Conservation (phyloP, 2,113 vertebrate genomes). For the Astatoreochromis straeleni region DNA sequence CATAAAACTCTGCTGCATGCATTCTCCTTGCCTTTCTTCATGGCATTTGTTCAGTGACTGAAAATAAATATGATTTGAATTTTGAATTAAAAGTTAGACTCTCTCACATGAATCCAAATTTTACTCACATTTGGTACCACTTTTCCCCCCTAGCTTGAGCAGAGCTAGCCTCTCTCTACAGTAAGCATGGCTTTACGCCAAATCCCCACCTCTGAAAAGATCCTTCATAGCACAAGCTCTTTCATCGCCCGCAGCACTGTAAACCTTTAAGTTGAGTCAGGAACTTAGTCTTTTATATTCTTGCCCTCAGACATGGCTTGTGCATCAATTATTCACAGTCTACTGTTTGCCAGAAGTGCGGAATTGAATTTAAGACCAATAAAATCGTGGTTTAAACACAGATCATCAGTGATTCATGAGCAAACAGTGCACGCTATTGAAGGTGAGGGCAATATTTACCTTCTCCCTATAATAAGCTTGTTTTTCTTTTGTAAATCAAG, state of each 20-base stretch:
- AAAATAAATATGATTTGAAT: background rate
- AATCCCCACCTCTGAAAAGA: background rate
- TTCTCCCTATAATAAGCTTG: background rate
- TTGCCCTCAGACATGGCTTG: background rate
- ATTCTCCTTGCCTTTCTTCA: background rate
- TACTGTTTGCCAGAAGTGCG: background rate
- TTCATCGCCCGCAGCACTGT: background rate
- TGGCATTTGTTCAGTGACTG: background rate
- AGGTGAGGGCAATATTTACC: background rate
- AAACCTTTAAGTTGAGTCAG: constrained; percentile 7
- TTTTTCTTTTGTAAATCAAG: background rate
- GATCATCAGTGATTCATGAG: background rate
- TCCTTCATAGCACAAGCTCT: background rate
- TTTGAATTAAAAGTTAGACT: background rate
- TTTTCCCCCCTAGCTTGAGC: background rate
- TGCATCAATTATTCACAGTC: constrained; percentile 31
- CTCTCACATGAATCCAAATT: background rate
- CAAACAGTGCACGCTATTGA: background rate
- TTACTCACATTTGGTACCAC: background rate
- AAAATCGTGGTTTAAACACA: background rate
- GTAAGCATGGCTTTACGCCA: background rate
- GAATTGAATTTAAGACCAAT: constrained; percentile 22
- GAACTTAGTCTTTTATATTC: background rate
- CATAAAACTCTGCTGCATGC: background rate
- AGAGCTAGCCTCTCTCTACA: background rate